These are phyloP conservation scores for Synergus gifuensis DNA, from an alignment of 2,888 invertebrate genomes.

Conservation along the genomic window DNA sequence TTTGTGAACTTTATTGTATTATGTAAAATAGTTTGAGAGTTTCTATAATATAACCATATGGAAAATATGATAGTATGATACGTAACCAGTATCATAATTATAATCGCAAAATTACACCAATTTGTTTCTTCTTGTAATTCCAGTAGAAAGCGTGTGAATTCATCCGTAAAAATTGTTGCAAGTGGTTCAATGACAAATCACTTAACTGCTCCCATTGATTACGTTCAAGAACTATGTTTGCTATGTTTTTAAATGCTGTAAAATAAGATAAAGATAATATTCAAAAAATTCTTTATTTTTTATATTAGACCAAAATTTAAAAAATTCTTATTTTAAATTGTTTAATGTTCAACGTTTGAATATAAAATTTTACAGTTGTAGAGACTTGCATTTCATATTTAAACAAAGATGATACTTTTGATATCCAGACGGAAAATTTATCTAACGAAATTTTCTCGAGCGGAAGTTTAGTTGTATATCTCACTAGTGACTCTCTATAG, in stretches of 20 bases:
- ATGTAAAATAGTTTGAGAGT: background rate
- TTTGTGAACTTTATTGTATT: background rate
- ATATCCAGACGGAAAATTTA: conserved; percentile 1
- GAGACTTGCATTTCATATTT: no score
- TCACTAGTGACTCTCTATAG: conserved; percentile 18
- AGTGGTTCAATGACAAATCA: conserved; percentile 35
- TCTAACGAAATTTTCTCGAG: conserved; percentile 14
- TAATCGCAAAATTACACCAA: conserved; percentile 3
- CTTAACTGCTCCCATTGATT: conserved; percentile 29
- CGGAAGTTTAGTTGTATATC: conserved; percentile 15
- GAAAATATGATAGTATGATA: conserved; percentile 7
- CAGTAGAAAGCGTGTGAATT: conserved; percentile 37
- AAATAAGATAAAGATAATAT: background rate
- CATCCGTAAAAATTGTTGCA: conserved; percentile 21
- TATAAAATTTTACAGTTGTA: no score
- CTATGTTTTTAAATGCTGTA: background rate
- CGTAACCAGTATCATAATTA: background rate
- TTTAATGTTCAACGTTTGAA: background rate
- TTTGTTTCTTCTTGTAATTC: conserved; percentile 9
- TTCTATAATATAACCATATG: background rate
- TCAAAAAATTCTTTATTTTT: background rate
- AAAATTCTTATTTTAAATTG: background rate
- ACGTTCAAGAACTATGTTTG: background rate
- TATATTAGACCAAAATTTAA: background rate
- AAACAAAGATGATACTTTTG: no score